Evolutionary conservation across 2,888 invertebrate species (phyloP), one percentile per base, ranked within the genome.

Genomic region (Sympetrum striolatum): DNA sequence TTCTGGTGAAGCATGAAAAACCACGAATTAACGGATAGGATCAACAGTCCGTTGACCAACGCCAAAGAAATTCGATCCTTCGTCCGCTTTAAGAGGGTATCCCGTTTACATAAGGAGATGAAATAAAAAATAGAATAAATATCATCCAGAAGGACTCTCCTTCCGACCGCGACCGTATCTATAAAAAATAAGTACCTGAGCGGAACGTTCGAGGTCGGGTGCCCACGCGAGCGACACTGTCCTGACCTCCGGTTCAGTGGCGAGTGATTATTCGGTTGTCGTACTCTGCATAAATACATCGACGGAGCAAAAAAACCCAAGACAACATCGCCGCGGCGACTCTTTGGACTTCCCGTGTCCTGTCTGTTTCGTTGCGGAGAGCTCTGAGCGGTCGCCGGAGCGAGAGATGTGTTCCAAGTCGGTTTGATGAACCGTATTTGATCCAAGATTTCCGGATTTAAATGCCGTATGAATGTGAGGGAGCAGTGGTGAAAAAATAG

Each of bases 381-480:
- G 44, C 44, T 44, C 44, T 10, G 44, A 44, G 10, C 44, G 10
- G 44, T 10, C 4, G 44, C 10, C 10, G 44, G 44, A 44, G 44
- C 44, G 5, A 31, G 73, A 73, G 73, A 31, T 14, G 73, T 73
- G 6, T 31, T n/a, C 73, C 31, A 25, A 14, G 25, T 31, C 25
- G 73, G 73, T 73, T 73, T 73, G 73, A 73, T 73, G 73, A 73
- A 58, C 22, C 58, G 53, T n/a, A 86, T 86, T 86, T 64, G 39
- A 37, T n/a, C 31, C 58, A 60, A 60, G 31, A 37, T 22, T 60
- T 22, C 60, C 25, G 37, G 53, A 25, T 58, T 25, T 31, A 22
- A 58, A 64, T 35, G 86, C n/a, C 86, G 60, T 64, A 37, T 86
- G 86, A 86, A 86, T 86, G 53, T 60, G 60, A 73, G 64, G n/a